Percentiles rank a stretch among this genome's conserved stretches.
Evolutionary conservation across 2,113 vertebrate species (phyloP).

Genomic region (Entelurus aequoreus): DNA sequence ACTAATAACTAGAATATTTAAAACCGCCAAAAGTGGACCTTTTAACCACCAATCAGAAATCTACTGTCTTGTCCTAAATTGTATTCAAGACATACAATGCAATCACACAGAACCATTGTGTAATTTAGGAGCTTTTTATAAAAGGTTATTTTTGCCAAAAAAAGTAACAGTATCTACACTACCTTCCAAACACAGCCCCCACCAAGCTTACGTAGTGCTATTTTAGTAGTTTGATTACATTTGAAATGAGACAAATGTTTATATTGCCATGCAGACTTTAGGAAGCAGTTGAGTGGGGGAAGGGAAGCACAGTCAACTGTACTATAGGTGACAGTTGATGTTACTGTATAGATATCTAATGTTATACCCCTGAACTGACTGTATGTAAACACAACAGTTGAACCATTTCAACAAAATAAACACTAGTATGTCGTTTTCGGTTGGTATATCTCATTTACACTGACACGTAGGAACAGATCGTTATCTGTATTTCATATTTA

Average conservation of each 20-base stretch:
- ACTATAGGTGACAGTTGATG: slow-evolving; percentile 44
- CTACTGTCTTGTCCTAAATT: no score
- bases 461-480: background rate
- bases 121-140: no score
- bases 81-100: no score
- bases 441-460: background rate
- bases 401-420: background rate
- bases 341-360: slow-evolving; percentile 44
- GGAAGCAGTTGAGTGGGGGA: slow-evolving; percentile 12
- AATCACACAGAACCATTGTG: no score
- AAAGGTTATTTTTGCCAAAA: no score
- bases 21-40: no score
- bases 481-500: slow-evolving; percentile 8
- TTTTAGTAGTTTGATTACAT: background rate
- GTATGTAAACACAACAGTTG: background rate
- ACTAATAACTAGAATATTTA: no score
- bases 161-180: no score
- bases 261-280: slow-evolving; percentile 10
- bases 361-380: background rate
- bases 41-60: no score
- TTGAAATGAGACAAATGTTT: background rate
- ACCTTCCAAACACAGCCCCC: no score
- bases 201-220: background rate
- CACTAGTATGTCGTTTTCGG: background rate
- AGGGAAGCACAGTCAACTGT: slow-evolving; percentile 32